These are phyloP conservation scores for Andricus curvator DNA, from an alignment of 2,888 invertebrate genomes.

Conservation along the genomic window DNA sequence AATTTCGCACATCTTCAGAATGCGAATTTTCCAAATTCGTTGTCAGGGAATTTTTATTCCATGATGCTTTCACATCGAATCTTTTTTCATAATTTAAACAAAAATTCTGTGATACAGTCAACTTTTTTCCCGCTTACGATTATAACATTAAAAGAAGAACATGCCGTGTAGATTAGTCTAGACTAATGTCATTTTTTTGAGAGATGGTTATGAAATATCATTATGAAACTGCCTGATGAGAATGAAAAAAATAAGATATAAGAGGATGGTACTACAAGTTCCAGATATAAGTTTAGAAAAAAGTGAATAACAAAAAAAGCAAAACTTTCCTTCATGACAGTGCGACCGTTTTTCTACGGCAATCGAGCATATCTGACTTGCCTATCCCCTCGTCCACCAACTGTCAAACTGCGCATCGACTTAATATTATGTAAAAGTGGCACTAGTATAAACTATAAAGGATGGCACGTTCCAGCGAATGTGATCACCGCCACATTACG, in stretches of 20 bases:
- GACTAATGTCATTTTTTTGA: not conserved
- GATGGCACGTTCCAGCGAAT: constrained; percentile 49
- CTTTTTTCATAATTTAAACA: too few species aligned
- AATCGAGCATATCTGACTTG: not conserved
- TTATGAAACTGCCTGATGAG: not conserved
- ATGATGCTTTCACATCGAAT: too few species aligned
- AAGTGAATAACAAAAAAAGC: not conserved
- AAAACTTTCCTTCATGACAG: not conserved
- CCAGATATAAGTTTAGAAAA: not conserved
- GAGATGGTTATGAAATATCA: not conserved
- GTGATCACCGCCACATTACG: constrained; percentile 41
- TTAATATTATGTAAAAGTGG: constrained; percentile 44
- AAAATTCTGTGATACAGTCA: too few species aligned
- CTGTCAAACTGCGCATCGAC: not conserved
- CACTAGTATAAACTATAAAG: constrained; percentile 12
- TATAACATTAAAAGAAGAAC: not conserved
- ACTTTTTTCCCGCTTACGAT: not conserved
- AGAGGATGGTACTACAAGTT: not conserved
- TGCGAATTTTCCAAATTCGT: too few species aligned
- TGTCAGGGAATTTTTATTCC: too few species aligned
- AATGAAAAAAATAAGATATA: not conserved
- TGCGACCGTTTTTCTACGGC: not conserved
- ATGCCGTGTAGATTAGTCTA: not conserved
- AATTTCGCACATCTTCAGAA: too few species aligned
- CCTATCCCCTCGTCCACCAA: not conserved